Evolutionary conservation across 2,888 invertebrate genomes (phyloP), one percentile per base, ranked within the genome.

Genomic region (Agrotis puta): DNA sequence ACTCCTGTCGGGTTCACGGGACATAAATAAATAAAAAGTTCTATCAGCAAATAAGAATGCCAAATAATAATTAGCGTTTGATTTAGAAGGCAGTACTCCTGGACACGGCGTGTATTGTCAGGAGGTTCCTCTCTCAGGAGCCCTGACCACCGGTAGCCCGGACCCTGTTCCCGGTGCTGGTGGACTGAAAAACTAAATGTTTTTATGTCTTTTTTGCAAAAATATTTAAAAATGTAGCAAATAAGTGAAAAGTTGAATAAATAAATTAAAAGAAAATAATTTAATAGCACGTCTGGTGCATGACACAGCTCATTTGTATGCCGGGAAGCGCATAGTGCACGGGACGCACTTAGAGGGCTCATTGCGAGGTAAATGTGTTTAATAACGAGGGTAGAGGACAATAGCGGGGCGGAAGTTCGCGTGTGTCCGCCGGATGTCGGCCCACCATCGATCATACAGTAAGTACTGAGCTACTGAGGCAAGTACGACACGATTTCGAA

Each of bases 361-460:
- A 89, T 87, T 88, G 89, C 89, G 82, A 86, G 85, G 86, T 85
- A 87, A 83, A 85, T 81, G 65, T 79, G 69, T 84, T 83, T 82
- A 80, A 83, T 86, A 82, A 79, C 71, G 86, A 91, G 92, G 93
- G 92, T 85, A 85, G 83, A 87, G 90, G 89, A 94, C 94, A 94
- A 95, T 94, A 85, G 89, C 79, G 85, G 89, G 86, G 88, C 93
- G 94, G 95, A 94, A 94, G 94, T 77, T 77, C 88, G 84, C 84
- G 82, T 84, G 86, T 92, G 92, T 95, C 94, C 95, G 94, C 92
- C 94, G 95, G 95, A 94, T 88, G 92, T 87, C 87, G 85, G 90
- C 86, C 92, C 92, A 89, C 91, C 90, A 89, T 87, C 90, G 89
- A 91, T 89, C 89, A 88, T 86, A 79, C 71, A 56, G 61, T 74